Conservation (phyloP, 1,140 invertebrate species). For the Bombus confusus region DNA sequence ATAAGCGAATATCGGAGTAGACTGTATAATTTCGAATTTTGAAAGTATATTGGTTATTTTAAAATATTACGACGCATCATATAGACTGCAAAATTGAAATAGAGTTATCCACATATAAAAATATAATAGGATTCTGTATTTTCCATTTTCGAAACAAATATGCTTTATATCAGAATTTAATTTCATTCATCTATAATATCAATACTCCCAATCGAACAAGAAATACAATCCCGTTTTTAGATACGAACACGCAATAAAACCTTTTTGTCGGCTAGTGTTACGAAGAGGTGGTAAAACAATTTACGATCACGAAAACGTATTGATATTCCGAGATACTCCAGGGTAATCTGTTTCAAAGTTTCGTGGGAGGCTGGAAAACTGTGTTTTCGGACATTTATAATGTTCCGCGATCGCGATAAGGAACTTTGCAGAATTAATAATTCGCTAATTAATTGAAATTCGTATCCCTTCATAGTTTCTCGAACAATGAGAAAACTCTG, state of each 20-base stretch:
- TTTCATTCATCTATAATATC: not conserved
- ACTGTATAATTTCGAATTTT: no score
- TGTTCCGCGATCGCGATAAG: not conserved
- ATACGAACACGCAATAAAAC: not conserved
- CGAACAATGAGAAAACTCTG: not conserved
- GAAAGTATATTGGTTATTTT: not conserved
- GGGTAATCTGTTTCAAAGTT: not conserved
- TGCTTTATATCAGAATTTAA: not conserved
- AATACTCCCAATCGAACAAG: not conserved
- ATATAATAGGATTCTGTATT: not conserved
- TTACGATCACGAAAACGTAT: not conserved
- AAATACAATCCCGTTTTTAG: not conserved
- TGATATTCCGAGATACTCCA: not conserved
- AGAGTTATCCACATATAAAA: not conserved
- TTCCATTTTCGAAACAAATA: not conserved
- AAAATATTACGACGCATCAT: not conserved
- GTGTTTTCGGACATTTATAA: not conserved
- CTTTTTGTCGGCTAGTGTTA: rapidly evolving
- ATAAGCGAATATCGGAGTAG: no score
- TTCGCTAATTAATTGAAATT: not conserved
- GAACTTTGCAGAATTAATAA: not conserved
- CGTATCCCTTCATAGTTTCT: not conserved
- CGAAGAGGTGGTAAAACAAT: not conserved
- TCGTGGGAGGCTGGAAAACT: not conserved
- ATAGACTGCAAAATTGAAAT: not conserved